Evolutionary conservation across 35 echinoderm and acorn worm species (phyloP).

Genomic region (Eucidaris tribuloides): DNA sequence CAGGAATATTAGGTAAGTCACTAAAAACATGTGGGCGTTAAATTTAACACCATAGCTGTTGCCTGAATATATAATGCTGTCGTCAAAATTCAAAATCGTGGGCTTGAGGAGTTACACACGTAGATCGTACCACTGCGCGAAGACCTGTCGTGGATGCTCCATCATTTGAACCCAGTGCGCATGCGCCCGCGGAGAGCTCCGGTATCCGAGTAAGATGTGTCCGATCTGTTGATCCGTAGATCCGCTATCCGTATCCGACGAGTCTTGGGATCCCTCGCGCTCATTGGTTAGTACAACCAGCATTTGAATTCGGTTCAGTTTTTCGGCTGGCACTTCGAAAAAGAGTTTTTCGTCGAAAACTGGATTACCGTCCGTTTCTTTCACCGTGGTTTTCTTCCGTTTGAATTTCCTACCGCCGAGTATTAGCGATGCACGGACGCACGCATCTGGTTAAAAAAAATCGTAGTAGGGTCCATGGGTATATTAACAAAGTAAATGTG

Average conservation of each 20-base stretch:
- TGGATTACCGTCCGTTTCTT: background rate
- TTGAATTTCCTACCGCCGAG: conserved; percentile 1
- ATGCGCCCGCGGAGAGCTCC: background rate
- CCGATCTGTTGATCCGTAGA: background rate
- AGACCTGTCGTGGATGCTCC: background rate
- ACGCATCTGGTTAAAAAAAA: background rate
- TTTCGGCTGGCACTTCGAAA: background rate
- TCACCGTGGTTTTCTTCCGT: background rate
- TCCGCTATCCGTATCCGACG: conserved; percentile 13
- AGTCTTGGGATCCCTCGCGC: background rate
- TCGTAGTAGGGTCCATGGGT: background rate
- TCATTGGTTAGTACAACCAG: background rate
- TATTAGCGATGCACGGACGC: background rate
- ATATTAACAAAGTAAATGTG: background rate
- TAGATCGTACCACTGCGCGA: conserved; percentile 9
- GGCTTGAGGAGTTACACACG: too few species aligned
- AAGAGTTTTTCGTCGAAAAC: conserved; percentile 16
- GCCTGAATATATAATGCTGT: background rate
- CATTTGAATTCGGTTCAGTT: background rate
- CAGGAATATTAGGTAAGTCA: background rate
- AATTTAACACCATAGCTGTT: background rate
- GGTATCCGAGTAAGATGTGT: background rate
- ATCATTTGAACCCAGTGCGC: background rate
- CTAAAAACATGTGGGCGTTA: background rate
- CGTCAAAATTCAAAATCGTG: background rate